phyloP scores from a whole-genome alignment of 2,113 vertebrate species.

The Protomyctophum bolini region DNA sequence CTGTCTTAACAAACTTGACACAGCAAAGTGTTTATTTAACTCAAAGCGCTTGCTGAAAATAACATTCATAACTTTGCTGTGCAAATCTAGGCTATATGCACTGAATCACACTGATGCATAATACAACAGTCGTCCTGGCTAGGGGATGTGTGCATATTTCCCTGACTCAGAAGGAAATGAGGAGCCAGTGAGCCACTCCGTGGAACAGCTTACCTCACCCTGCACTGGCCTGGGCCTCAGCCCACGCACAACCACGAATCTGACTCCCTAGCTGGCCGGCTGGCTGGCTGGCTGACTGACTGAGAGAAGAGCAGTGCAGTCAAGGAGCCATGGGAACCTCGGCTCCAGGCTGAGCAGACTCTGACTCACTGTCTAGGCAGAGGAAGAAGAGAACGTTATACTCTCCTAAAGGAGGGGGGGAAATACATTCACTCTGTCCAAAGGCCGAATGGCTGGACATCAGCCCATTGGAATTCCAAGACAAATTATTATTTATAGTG shows the following conservation, averaged over 20 bases:
- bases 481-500: background rate
- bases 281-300: slow-evolving; percentile 41
- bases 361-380: slow-evolving; percentile 76
- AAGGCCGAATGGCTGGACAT: background rate
- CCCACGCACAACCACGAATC: slow-evolving; percentile 56
- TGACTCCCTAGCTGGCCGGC: slow-evolving; percentile 53
- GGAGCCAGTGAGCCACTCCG: slow-evolving; percentile 48
- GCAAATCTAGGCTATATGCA: background rate
- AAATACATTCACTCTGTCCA: slow-evolving; percentile 16
- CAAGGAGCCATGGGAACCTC: slow-evolving; percentile 64
- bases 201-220: slow-evolving; percentile 77
- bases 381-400: slow-evolving; percentile 42
- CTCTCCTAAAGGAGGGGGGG: slow-evolving; percentile 31
- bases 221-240: slow-evolving; percentile 39
- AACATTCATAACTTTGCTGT: too few species aligned
- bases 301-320: slow-evolving; percentile 27
- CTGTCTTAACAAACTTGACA: too few species aligned
- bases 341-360: slow-evolving; percentile 46
- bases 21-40: too few species aligned
- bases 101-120: slow-evolving; percentile 51
- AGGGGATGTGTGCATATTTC: slow-evolving; percentile 44
- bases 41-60: too few species aligned
- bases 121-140: slow-evolving; percentile 29
- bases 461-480: slow-evolving; percentile 20
- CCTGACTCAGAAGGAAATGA: slow-evolving; percentile 66